Evolutionary conservation across 2,888 invertebrate genomes (phyloP), one percentile per base, ranked within the genome.

Genomic region (Fragum fragum): DNA sequence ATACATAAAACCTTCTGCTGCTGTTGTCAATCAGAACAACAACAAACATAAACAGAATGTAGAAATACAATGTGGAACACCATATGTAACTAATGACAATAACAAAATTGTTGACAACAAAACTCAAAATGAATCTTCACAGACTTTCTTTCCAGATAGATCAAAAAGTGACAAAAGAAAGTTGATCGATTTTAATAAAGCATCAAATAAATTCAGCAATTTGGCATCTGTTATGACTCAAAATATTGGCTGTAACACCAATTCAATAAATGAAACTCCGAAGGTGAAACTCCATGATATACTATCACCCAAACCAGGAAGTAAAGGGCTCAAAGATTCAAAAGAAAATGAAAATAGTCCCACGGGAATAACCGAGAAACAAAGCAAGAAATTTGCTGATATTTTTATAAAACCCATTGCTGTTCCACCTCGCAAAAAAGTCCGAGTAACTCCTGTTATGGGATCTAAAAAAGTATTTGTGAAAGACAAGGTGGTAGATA

Each of bases 21-120:
- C 26, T n/a, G 52, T 47, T 66, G 66, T 39, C 16, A 18, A 0
- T 11, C 1, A 61, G 18, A 47, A 1, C 16, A 29, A 28, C 14
- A 57, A n/a, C 18, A 63, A 53, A 36, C 36, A 47, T 7, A 79
- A 75, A 32, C 76, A 68, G 26, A 69, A 83, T 77, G 83, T 74
- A n/a, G 79, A 83, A 47, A 80, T 83, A 28, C 83, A 79, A 52
- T 83, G 83, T 83, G 83, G 83, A n/a, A 83, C 83, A 42, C 83
- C 83, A 47, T 80, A 55, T 32, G 71, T 71, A 36, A 53, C 32
- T 5, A 42, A 23, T 66, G 66, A 42, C 5, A 42, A 21, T 7
- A 66, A 21, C 18, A 39, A 66, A 3, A 23, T 18, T 39, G 39
- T 11, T 3, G 36, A 39, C 7, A 66, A 7, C 21, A 66, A 23